phyloP scores from a whole-genome alignment of 2,797 vertebrate species.

The Cercopithecus petaurista region DNA sequence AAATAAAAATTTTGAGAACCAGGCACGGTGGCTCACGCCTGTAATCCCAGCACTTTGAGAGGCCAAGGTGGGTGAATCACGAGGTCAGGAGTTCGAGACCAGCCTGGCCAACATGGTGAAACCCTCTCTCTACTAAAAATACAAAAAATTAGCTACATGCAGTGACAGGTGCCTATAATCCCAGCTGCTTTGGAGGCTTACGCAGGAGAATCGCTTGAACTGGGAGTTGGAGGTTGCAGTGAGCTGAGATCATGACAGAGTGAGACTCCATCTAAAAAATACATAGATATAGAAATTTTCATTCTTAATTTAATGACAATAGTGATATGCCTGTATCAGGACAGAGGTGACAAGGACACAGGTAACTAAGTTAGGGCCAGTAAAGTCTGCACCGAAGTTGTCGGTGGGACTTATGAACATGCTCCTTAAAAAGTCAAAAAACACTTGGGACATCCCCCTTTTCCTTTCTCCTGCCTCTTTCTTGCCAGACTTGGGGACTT shows the following conservation, averaged over 20 bases:
- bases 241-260: too few species aligned
- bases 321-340: background rate
- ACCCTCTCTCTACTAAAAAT: too few species aligned
- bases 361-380: background rate
- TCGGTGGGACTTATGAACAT: background rate
- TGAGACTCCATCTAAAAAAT: too few species aligned
- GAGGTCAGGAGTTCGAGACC: too few species aligned
- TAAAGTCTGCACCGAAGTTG: background rate
- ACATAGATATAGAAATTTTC: background rate
- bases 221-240: background rate
- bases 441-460: background rate
- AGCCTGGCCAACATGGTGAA: too few species aligned
- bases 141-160: too few species aligned
- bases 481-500: background rate
- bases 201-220: too few species aligned
- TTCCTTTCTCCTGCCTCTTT: slow-evolving; percentile 26
- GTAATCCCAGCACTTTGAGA: too few species aligned
- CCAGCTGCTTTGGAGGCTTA: too few species aligned
- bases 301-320: slow-evolving; percentile 20
- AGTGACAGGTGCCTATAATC: too few species aligned
- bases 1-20: background rate
- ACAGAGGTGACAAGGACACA: background rate
- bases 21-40: too few species aligned
- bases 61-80: too few species aligned
- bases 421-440: slow-evolving; percentile 18